These are phyloP conservation scores for Acanthopagrus latus DNA, from an alignment of 2,797 vertebrate species.

Conservation along the genomic window DNA sequence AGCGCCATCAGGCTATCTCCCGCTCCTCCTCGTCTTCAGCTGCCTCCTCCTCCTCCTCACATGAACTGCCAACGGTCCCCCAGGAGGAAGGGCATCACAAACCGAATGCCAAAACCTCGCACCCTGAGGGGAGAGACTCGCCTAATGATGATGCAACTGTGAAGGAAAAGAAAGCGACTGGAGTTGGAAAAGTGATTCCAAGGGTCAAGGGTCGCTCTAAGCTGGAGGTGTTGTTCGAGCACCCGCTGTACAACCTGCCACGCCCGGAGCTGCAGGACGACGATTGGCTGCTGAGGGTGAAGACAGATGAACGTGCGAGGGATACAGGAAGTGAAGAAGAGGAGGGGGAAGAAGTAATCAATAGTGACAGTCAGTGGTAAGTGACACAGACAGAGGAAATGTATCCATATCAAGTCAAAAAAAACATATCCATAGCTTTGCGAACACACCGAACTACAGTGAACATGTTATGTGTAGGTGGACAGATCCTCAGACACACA, in stretches of 20 bases:
- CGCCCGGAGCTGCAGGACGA: slow-evolving; percentile 75
- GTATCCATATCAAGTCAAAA: background rate
- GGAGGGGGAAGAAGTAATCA: slow-evolving; percentile 13
- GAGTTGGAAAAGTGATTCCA: slow-evolving; percentile 16
- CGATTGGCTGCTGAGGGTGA: slow-evolving; percentile 87
- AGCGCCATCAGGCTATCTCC: slow-evolving; percentile 33
- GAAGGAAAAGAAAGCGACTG: slow-evolving; percentile 25
- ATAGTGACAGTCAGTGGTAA: slow-evolving; percentile 72
- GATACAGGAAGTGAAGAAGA: slow-evolving; percentile 48
- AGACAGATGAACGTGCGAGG: slow-evolving; percentile 67
- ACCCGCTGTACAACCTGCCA: slow-evolving; percentile 87
- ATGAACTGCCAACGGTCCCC: slow-evolving; percentile 32
- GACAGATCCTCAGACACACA: background rate
- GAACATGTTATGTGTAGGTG: background rate
- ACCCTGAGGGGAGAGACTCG: slow-evolving; percentile 5
- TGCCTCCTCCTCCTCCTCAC: slow-evolving; percentile 57
- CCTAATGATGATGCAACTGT: slow-evolving; percentile 5
- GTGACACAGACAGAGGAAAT: slow-evolving; percentile 15
- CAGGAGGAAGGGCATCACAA: slow-evolving; percentile 26
- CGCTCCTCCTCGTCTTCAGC: slow-evolving; percentile 59
- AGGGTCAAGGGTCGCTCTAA: slow-evolving; percentile 69
- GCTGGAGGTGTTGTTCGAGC: slow-evolving; percentile 84
- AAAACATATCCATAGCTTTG: background rate
- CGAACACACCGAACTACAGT: too few relatives aligned
- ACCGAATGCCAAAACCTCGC: background rate